Base-by-base conservation (phyloP, 2,797 vertebrate species). In the Sebastes baramenuke region DNA sequence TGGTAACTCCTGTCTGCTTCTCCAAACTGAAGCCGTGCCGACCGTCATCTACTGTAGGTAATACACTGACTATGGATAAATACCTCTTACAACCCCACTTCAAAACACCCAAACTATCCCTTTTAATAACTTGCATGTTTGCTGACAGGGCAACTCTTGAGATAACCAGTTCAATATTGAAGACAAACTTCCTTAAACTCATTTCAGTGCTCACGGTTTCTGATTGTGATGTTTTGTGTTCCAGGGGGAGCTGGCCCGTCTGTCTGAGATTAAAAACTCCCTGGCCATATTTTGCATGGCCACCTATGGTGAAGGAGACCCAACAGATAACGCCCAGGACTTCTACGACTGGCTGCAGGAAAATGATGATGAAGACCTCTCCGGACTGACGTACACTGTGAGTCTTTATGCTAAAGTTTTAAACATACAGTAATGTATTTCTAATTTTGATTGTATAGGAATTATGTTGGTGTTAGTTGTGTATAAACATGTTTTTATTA, bases 291-390 rank as follows among this genome's bases (percentile, higher is more conserved):
- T 99, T 94, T 99, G 99, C 91, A 97, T 99, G 98, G 99, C 99
- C 82, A 99, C 99, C 0, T 99, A 99, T 0, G 99, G 98, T 0
- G 98, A 99, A 83, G 98, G 99, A 1, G 99, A 99, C 91, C 99
- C 99, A 25, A 99, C 99, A 0, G 99, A 99, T 86, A 99, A 99
- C 0, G 98, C 98, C 66, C 99, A 99, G 88, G 99, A 99, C 89
- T 99, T 99, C 92, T 99, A 99, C 0, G 99, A 99, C 90, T 99
- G 98, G 97, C 94, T 99, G 67, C 98, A 99, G 89, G 98, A 99
- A 92, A 94, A 96, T 0, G 97, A 96, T 0, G 97, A 97, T 0
- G 77, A 94, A 4, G 94, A 98, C 85, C 94, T 99, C 13, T 95
- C 96, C 0, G 98, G 98, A 38, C 92, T 99, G 42, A 97, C 96